phyloP scores from a whole-genome alignment of 2,888 invertebrate genomes.

The Drosophila paracracens region DNA sequence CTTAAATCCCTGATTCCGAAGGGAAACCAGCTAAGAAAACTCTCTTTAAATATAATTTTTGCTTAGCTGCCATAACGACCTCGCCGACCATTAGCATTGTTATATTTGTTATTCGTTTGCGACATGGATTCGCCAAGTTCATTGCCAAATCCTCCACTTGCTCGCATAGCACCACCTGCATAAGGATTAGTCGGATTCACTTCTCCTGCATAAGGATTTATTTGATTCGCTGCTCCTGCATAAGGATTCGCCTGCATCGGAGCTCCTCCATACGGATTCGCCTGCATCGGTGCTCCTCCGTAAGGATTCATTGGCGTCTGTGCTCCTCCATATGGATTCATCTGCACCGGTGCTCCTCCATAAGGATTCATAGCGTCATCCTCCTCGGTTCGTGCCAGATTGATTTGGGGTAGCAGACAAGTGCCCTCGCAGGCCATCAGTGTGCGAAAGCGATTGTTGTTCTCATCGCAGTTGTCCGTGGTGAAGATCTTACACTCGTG shows the following conservation, averaged over 20 bases:
- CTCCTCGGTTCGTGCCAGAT: constrained; percentile 50
- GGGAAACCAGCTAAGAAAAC: not conserved
- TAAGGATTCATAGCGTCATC: constrained; percentile 27
- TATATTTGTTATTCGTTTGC: constrained; percentile 39
- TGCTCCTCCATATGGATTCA: not conserved
- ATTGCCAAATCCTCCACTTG: constrained; percentile 5
- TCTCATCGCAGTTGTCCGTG: constrained; percentile 78
- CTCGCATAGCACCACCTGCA: not conserved
- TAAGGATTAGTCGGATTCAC: not conserved
- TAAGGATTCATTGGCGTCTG: not conserved
- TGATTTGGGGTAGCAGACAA: constrained; percentile 63
- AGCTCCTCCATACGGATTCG: not conserved
- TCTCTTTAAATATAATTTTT: constrained; percentile 2
- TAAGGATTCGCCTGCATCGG: not conserved
- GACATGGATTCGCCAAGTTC: constrained; percentile 58
- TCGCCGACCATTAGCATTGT: constrained; percentile 18
- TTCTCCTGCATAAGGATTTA: constrained; percentile 16
- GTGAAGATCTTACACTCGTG: constrained; percentile 79
- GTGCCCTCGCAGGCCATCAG: constrained; percentile 71
- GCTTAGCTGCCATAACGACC: constrained; percentile 38
- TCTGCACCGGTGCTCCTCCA: constrained; percentile 4
- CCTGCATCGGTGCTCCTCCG: not conserved
- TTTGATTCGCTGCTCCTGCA: too few relatives aligned
- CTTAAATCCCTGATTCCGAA: not conserved
- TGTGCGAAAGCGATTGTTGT: constrained; percentile 74